Conservation (phyloP, 1,140 invertebrate genomes). For the Neodiprion pinetum region DNA sequence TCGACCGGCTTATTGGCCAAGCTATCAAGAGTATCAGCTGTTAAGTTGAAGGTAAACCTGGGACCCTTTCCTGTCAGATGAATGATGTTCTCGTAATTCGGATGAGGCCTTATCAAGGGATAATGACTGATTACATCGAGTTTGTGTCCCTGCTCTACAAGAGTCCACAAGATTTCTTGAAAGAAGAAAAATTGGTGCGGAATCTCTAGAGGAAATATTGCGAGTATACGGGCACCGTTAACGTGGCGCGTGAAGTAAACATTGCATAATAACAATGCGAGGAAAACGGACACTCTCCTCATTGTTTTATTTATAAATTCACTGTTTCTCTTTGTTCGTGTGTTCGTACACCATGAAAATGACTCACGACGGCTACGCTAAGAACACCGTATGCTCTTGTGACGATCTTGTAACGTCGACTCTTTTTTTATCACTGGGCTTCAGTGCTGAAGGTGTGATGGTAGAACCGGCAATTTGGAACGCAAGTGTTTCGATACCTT, state of each 20-base stretch:
- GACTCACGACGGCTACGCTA: no score
- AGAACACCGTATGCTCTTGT: no score
- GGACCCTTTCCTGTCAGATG: slow-evolving; percentile 33
- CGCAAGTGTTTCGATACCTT: no score
- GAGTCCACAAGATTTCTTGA: slow-evolving; percentile 52
- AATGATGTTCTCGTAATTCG: slow-evolving; percentile 44
- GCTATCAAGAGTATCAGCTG: slow-evolving; percentile 22
- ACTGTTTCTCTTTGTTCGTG: no score
- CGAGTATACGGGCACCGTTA: slow-evolving; percentile 50
- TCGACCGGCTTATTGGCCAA: slow-evolving; percentile 22
- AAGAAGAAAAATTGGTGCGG: slow-evolving; percentile 60
- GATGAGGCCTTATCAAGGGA: slow-evolving; percentile 41
- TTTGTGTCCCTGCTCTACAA: slow-evolving; percentile 60
- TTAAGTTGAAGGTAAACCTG: slow-evolving; percentile 24
- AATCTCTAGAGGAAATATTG: slow-evolving; percentile 56
- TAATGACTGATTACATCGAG: slow-evolving; percentile 49
- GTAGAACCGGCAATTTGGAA: no score
- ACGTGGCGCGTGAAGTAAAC: background rate
- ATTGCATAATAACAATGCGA: background rate
- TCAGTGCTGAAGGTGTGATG: no score
- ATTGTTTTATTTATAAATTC: no score
- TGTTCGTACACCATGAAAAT: no score
- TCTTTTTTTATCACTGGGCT: no score
- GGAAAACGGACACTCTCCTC: no score
- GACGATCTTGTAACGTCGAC: no score